Evolutionary conservation across 2,888 invertebrate species (phyloP).

Genomic region (Athalia cordata): DNA sequence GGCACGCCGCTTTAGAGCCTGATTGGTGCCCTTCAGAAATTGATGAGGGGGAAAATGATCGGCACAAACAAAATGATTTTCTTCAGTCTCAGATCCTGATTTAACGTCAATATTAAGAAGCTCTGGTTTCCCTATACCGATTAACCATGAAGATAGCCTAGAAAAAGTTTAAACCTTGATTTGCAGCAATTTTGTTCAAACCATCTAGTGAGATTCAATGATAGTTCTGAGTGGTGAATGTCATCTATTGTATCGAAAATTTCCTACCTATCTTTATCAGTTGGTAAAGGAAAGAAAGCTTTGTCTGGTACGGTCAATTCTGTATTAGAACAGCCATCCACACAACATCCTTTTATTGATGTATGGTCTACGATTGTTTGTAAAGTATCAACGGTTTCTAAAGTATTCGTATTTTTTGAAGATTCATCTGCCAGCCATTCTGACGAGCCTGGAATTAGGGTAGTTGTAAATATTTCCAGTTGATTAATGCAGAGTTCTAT

Average conservation of each 20-base stretch:
- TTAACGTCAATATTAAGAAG: slow-evolving; percentile 11
- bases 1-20: slow-evolving; percentile 37
- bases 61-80: slow-evolving; percentile 36
- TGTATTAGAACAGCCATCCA: slow-evolving; percentile 32
- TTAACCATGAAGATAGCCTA: slow-evolving; percentile 47
- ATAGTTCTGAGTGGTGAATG: background rate
- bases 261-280: slow-evolving; percentile 48
- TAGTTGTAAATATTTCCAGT: background rate
- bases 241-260: background rate
- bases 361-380: slow-evolving; percentile 28
- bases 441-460: slow-evolving; percentile 30
- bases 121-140: slow-evolving; percentile 46
- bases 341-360: slow-evolving; percentile 46
- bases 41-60: slow-evolving; percentile 44
- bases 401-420: slow-evolving; percentile 13
- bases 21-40: slow-evolving; percentile 45
- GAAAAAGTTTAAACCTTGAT: slow-evolving; percentile 3
- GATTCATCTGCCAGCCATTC: slow-evolving; percentile 44
- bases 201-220: background rate
- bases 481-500: too few relatives aligned
- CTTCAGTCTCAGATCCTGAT: background rate
- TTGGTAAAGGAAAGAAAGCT: slow-evolving; percentile 49
- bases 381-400: slow-evolving; percentile 27
- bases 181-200: background rate
- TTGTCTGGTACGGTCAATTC: slow-evolving; percentile 44